These are phyloP conservation scores for Caerostris darwini DNA, from an alignment of 1,140 invertebrate species.

Conservation along the genomic window DNA sequence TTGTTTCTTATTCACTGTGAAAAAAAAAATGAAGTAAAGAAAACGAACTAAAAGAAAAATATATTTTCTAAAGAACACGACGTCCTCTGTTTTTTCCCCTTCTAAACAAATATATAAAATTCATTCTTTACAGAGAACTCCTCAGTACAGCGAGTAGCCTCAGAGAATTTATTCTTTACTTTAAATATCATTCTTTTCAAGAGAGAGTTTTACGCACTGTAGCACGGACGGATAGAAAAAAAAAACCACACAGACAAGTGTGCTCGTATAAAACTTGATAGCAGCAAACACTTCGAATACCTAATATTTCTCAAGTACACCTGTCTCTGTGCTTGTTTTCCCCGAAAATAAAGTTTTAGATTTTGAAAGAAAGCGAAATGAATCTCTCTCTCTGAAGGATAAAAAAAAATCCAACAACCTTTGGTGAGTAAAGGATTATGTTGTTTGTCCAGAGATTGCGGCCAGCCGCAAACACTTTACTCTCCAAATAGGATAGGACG, in stretches of 20 bases:
- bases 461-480: constrained; percentile 42
- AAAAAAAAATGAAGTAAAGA: neutral
- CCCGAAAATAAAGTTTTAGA: constrained; percentile 35
- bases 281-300: constrained; percentile 53
- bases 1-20: neutral
- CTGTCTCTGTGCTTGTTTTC: constrained; percentile 51
- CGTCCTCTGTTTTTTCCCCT: constrained; percentile 37
- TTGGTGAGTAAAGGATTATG: constrained; percentile 53
- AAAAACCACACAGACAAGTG: neutral
- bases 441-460: constrained; percentile 60
- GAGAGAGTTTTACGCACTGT: constrained; percentile 3
- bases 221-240: constrained; percentile 16
- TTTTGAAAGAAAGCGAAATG: constrained; percentile 49
- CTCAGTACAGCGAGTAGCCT: neutral
- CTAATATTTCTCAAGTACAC: constrained; percentile 54
- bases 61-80: constrained; percentile 12
- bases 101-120: constrained; percentile 57
- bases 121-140: constrained; percentile 22
- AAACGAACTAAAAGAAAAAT: neutral
- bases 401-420: neutral
- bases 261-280: constrained; percentile 23
- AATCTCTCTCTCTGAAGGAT: neutral
- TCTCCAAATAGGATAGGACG: neutral
- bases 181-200: constrained; percentile 60
- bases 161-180: constrained; percentile 60